These are phyloP conservation scores for Andrena marginata DNA, from an alignment of 2,888 invertebrate genomes.

Conservation along the genomic window DNA sequence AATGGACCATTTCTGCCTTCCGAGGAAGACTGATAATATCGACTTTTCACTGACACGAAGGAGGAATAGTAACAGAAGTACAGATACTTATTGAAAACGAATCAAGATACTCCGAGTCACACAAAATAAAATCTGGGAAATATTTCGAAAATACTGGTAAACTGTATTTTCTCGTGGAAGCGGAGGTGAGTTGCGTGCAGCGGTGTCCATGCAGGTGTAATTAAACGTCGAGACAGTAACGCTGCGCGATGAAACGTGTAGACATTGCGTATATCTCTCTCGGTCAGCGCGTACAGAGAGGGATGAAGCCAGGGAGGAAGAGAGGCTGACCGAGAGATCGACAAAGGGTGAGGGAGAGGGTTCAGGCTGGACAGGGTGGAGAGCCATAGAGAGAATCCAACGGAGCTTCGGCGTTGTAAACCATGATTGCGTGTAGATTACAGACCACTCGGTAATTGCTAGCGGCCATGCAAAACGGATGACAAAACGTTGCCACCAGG, in stretches of 20 bases:
- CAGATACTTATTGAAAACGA: not conserved
- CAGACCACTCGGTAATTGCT: conserved; percentile 82
- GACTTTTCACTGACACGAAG: not conserved
- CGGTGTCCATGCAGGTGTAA: conserved; percentile 62
- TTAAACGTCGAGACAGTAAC: conserved; percentile 63
- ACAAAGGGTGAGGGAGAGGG: conserved; percentile 24
- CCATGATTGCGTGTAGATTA: conserved; percentile 83
- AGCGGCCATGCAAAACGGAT: conserved; percentile 78
- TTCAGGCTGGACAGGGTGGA: conserved; percentile 40
- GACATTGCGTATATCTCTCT: conserved; percentile 71
- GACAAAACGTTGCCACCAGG: conserved; percentile 72
- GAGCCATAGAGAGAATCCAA: conserved; percentile 72
- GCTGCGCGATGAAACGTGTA: conserved; percentile 69
- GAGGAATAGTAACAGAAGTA: not conserved
- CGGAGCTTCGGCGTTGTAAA: conserved; percentile 75
- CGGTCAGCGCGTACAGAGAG: conserved; percentile 49
- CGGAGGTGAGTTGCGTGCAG: conserved; percentile 38
- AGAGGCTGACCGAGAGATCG: conserved; percentile 22
- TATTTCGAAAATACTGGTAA: conserved; percentile 29
- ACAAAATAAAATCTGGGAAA: not conserved
- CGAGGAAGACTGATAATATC: not conserved
- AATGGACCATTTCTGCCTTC: not conserved
- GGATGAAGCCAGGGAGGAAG: conserved; percentile 29
- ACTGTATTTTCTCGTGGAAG: conserved; percentile 7
- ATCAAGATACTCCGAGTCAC: conserved; percentile 12